Evolutionary conservation across 2,113 vertebrate genomes (phyloP).

Genomic region (Antechinus flavipes): DNA sequence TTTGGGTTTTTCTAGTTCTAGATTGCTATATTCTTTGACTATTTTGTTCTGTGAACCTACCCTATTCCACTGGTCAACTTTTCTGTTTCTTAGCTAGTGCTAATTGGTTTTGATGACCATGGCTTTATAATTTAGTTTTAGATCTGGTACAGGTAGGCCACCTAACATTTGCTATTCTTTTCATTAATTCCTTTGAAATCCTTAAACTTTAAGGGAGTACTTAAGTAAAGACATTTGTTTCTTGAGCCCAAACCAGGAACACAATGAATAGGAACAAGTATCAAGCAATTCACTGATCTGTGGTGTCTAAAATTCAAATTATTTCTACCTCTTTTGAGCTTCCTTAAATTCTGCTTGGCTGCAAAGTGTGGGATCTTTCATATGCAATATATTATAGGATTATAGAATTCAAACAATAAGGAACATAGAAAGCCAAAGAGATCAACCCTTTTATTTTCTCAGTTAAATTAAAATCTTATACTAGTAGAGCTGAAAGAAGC

Average conservation of each 20-base stretch:
- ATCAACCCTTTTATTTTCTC: neutral
- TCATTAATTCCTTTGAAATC: too few relatives aligned
- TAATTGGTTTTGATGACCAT: too few relatives aligned
- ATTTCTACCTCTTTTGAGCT: neutral
- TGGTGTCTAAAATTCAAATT: neutral
- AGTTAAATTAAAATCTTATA: neutral
- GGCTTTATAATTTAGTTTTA: too few relatives aligned
- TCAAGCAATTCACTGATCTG: neutral
- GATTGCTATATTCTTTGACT: too few relatives aligned
- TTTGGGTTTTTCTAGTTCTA: too few relatives aligned
- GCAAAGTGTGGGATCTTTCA: neutral
- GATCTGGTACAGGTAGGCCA: too few relatives aligned
- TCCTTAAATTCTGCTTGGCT: neutral
- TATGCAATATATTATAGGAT: neutral
- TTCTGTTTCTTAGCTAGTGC: too few relatives aligned
- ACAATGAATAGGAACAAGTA: neutral
- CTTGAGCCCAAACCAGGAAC: conserved; percentile 10
- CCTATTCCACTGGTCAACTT: too few relatives aligned
- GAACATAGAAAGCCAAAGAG: neutral
- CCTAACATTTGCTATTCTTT: too few relatives aligned
- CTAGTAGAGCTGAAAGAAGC: neutral
- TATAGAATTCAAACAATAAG: neutral
- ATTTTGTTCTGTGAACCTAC: too few relatives aligned
- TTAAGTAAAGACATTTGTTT: neutral
- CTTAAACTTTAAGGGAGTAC: neutral